Base-by-base conservation (phyloP, 2,797 vertebrate genomes). In the Pangasius krempfi region DNA sequence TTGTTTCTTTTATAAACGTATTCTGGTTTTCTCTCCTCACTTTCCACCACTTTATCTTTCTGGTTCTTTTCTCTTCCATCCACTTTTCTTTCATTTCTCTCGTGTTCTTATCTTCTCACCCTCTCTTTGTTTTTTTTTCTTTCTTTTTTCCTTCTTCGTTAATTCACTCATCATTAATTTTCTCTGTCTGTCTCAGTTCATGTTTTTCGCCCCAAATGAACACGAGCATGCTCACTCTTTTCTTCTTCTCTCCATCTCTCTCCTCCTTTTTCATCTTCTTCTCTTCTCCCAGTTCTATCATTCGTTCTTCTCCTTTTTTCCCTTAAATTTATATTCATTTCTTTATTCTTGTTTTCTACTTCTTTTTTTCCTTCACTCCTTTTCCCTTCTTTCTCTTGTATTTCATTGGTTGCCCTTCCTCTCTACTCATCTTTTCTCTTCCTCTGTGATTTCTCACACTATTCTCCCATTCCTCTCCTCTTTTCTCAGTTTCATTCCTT, bases 291-390 rank as follows among this genome's bases (percentile, higher is more conserved):
- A 3, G 7, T 64, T 64, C 6, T n/a, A 3, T 30, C 10, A n/a
- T 10, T n/a, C n/a, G 13, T 13, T 66, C 25, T 30, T 30, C n/a
- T 13, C 4, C 27, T 66, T 2, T n/a, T 64, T 64, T 64, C 33
- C 60, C 27, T n/a, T 3, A 64, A 7, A 64, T 9, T 25, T 10
- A 10, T n/a, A n/a, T 64, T n/a, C 62, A 58, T 22, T 58, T 9
- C 27, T 64, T 64, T 27, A 62, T 62, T 62, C 56, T 58, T 25
- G 58, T 60, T 66, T 66, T 83, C 84, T 56, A 83, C 50, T 1
- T 58, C 37, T 73, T 79, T 85, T 78, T 82, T 72, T 89, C 73
- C 81, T 52, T 76, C 83, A 7, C 73, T 37, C 73, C 47, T 76
- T 33, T 8, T 87, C 60, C 75, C 56, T 58, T 58, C 50, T 58